phyloP scores from a whole-genome alignment of 2,113 vertebrate genomes.

The Helogale parvula region DNA sequence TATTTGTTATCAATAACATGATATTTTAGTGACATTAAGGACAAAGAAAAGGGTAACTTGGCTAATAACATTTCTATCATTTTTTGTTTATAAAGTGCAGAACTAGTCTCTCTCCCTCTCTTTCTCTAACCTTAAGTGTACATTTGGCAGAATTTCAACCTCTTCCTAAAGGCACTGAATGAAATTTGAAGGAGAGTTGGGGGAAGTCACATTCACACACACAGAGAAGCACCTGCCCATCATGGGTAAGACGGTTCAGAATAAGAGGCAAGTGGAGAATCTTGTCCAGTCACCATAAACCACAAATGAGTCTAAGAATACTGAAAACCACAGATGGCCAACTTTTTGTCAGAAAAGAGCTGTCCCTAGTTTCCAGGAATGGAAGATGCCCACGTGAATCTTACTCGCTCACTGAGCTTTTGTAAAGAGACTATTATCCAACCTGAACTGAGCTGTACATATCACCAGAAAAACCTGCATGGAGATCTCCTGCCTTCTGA shows the following conservation, averaged over 20 bases:
- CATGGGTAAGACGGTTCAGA: neutral
- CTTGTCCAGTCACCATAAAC: neutral
- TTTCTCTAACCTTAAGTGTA: neutral
- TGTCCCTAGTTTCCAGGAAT: neutral
- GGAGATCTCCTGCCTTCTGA: neutral
- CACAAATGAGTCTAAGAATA: neutral
- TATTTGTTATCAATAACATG: slow-evolving; percentile 12
- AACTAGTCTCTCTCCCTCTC: neutral
- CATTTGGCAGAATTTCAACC: neutral
- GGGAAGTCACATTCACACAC: neutral
- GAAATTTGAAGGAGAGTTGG: neutral
- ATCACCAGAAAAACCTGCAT: neutral
- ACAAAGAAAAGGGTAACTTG: neutral
- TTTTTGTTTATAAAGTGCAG: neutral
- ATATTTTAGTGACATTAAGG: neutral
- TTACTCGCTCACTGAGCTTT: neutral
- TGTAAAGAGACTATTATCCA: neutral
- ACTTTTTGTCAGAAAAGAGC: slow-evolving; percentile 25
- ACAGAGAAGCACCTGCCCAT: neutral
- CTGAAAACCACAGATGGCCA: neutral
- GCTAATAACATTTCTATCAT: slow-evolving; percentile 15
- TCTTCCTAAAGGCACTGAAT: neutral
- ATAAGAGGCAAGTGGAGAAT: neutral
- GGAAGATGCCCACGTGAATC: neutral
- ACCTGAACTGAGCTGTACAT: neutral